Evolutionary conservation across 2,888 invertebrate genomes (phyloP).

Genomic region (Apotomis turbidana): DNA sequence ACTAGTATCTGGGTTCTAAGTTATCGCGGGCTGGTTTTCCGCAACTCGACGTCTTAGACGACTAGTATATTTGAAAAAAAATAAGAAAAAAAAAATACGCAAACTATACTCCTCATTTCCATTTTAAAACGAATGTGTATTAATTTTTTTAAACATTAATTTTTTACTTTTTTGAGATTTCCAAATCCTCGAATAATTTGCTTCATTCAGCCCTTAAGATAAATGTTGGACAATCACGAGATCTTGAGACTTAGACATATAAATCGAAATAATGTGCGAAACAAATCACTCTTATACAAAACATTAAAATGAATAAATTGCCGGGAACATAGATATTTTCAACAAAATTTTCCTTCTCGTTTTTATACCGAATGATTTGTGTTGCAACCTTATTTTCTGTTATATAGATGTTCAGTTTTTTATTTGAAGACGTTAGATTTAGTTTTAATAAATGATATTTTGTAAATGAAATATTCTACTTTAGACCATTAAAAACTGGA

Average conservation of each 20-base stretch:
- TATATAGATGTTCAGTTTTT: neutral
- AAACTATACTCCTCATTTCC: no score
- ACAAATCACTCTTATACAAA: constrained; percentile 30
- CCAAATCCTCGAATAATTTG: neutral
- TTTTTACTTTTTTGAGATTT: no score
- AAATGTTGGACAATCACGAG: constrained; percentile 26
- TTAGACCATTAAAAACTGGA: neutral
- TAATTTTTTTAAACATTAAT: no score
- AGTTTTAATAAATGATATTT: neutral
- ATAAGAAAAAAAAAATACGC: no score
- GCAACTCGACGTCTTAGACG: no score
- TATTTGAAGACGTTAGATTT: neutral
- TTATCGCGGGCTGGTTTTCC: no score
- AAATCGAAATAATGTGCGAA: constrained; percentile 18
- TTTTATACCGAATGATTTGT: constrained; percentile 15
- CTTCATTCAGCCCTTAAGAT: constrained; percentile 9
- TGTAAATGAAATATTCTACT: no score
- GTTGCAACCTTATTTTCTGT: neutral
- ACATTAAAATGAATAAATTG: constrained; percentile 25
- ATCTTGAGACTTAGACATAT: constrained; percentile 12
- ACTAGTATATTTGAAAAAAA: no score
- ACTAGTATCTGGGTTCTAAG: no score
- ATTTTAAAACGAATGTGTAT: no score
- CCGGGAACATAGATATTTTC: neutral
- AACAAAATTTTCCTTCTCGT: neutral